Percentiles rank a stretch among this genome's conserved stretches.
phyloP scores from a whole-genome alignment of 2,797 vertebrate genomes.

The Gymnothorax javanicus region DNA sequence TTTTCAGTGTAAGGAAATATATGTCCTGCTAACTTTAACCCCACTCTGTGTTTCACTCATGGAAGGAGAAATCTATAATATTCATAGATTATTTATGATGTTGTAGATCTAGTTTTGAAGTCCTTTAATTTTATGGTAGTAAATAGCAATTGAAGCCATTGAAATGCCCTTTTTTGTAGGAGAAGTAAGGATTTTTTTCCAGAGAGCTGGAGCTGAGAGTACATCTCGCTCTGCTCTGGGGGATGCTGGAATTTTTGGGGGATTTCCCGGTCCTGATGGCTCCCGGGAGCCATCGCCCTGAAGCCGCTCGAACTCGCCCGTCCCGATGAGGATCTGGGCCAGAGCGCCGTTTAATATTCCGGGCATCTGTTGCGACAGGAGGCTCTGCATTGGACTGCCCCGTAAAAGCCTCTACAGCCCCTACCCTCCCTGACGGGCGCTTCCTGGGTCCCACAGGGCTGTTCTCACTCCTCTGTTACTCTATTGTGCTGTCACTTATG shows the following conservation, averaged over 20 bases:
- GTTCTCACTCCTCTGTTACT: not conserved
- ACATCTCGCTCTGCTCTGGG: conserved; percentile 2
- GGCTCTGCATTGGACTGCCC: not conserved
- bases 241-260: not conserved
- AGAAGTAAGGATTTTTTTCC: not conserved
- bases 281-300: not conserved
- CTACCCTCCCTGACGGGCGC: not conserved
- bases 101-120: not conserved
- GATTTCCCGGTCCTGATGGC: conserved; percentile 9
- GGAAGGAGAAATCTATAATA: not conserved
- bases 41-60: not conserved
- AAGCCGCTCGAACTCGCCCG: not conserved
- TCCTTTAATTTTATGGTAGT: not conserved
- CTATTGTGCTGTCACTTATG: not conserved
- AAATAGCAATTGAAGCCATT: too few relatives aligned
- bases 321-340: conserved; percentile 17
- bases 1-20: not conserved
- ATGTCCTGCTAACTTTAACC: not conserved
- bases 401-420: not conserved
- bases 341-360: conserved; percentile 7
- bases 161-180: too few relatives aligned
- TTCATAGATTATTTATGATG: not conserved
- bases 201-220: not conserved
- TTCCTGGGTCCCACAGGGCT: too few relatives aligned
- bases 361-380: conserved; percentile 17